These are phyloP conservation scores for Microplitis deprimator DNA, from an alignment of 2,888 invertebrate species.

Conservation along the genomic window DNA sequence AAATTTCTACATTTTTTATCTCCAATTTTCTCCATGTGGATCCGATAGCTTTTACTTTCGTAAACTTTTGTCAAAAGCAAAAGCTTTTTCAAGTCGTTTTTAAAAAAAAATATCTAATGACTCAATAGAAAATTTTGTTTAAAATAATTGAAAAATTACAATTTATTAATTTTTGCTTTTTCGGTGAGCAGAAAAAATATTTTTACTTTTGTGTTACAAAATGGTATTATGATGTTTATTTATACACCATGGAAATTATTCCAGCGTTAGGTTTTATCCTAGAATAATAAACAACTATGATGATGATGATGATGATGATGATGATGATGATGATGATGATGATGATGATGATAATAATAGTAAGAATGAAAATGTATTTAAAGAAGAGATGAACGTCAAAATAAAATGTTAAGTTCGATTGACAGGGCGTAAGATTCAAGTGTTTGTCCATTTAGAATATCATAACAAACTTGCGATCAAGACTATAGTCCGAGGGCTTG, in stretches of 20 bases:
- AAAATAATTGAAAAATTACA: background rate
- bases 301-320: background rate
- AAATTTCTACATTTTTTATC: too few species aligned
- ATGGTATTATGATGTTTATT: conserved; percentile 47
- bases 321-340: background rate
- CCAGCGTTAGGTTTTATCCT: conserved; percentile 3
- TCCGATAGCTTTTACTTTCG: too few species aligned
- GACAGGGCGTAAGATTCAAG: conserved; percentile 35
- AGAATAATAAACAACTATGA: background rate
- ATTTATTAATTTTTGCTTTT: background rate
- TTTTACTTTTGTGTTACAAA: conserved; percentile 17
- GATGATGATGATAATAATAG: background rate
- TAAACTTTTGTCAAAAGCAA: too few species aligned
- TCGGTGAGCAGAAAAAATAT: background rate
- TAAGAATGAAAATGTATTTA: background rate
- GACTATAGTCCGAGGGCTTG: background rate
- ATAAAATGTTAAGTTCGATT: conserved; percentile 28
- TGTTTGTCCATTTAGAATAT: conserved; percentile 28
- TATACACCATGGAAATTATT: conserved; percentile 43
- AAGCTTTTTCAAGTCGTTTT: too few species aligned
- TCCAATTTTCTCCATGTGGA: too few species aligned
- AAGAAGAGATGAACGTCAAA: conserved; percentile 3
- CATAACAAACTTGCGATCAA: conserved; percentile 29
- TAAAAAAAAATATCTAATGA: too few species aligned
- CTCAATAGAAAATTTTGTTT: too few species aligned